Evolutionary conservation across 2,888 invertebrate genomes (phyloP), one percentile per base, ranked within the genome.

Genomic region (Pristionchus entomophagus): DNA sequence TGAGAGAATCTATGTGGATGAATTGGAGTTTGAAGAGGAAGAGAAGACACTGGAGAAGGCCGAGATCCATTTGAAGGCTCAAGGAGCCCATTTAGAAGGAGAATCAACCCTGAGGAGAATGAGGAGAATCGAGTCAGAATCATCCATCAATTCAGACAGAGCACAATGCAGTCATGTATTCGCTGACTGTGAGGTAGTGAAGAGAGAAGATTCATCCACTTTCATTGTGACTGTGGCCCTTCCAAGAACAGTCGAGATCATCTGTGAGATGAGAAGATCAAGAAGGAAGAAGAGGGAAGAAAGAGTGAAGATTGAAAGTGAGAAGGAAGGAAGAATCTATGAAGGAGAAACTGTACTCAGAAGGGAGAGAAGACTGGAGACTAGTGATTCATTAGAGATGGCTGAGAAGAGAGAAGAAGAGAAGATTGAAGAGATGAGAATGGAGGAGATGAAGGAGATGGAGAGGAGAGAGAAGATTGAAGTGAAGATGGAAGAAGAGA

Each of bases 111-210:
- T 90, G 29, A 87, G 90, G 45, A 51, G 78, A 62, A 85, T 91
- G 80, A 86, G 78, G n/a, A 86, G 89, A 69, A 88, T 91, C 22
- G 90, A 91, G 78, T 91, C 91, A 35, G 91, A 91, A 69, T 78
- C 85, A 10, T 78, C 85, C 38, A 26, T 77, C 59, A 49, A 73
- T 41, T 73, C 85, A 56, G 26, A 35, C 29, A 29, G 56, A 0
- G 41, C 85, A 41, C 85, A 91, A 65, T 90, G 90, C 87, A 88
- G 90, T 73, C 90, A 90, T 77, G 92, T 90, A 10, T 91, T 91
- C 86, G 92, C 91, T 56, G 92, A 93, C 85, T 93, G 93, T 83
- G 92, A 93, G 49, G 88, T 93, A 6, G 88, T 88, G n/a, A 86
- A 91, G 65, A 91, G 87, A 22, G 93, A 93, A 82, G 93, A 93